These are phyloP conservation scores for Phaonia tiefii DNA, from an alignment of 2,888 invertebrate genomes.

Conservation along the genomic window DNA sequence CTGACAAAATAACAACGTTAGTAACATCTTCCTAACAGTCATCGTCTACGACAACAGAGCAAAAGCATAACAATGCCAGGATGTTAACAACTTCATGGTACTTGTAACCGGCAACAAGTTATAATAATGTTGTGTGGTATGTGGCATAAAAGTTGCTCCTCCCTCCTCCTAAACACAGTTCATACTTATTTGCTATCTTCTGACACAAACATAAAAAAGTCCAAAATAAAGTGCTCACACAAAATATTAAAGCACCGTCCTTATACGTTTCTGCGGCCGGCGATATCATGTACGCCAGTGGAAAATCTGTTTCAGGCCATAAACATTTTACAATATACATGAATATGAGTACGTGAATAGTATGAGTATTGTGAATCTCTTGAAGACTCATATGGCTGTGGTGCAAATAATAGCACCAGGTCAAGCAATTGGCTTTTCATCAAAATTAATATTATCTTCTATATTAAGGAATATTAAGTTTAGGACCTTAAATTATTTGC, in stretches of 20 bases:
- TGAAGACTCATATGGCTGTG: no score
- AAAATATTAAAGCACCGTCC: conserved; percentile 32
- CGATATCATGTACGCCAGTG: conserved; percentile 1
- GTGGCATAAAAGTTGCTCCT: neutral
- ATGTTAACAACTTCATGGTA: conserved; percentile 61
- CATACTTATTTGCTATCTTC: neutral
- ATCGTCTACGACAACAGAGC: neutral
- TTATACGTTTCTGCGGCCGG: conserved; percentile 10
- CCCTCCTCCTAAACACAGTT: conserved; percentile 15
- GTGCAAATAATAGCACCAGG: no score
- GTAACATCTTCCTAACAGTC: conserved; percentile 37
- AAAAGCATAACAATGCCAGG: conserved; percentile 31
- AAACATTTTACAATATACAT: conserved; percentile 36
- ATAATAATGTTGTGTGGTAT: conserved; percentile 33
- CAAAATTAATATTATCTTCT: no score
- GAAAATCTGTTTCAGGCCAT: conserved; percentile 44
- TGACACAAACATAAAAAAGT: conserved; percentile 24
- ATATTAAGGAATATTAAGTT: no score
- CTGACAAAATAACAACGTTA: neutral
- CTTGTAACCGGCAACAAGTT: conserved; percentile 50
- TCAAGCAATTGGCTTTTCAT: no score
- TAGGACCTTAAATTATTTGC: no score
- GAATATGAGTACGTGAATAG: neutral
- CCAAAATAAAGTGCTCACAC: conserved; percentile 41
- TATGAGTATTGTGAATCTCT: no score